Evolutionary conservation across 2,797 vertebrate genomes (phyloP), one percentile per base, ranked within the genome.

Genomic region (Gambelia wislizenii): DNA sequence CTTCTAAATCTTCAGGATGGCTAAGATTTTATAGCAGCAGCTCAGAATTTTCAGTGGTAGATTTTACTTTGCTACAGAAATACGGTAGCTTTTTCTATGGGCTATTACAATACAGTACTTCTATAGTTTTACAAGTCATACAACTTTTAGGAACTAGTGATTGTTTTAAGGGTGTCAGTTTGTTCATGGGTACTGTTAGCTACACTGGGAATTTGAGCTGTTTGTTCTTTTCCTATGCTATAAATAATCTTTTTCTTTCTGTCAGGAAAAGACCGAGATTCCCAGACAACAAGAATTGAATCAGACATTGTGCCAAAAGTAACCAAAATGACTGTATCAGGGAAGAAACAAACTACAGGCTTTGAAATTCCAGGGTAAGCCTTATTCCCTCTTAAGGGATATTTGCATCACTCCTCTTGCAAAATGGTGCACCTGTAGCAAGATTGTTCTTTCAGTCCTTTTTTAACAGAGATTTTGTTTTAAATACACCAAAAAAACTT

Each of bases 341-440:
- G 99, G 94, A 99, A 98, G 97, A 99, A 99, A 96, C 98, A 98
- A 87, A 98, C 98, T 87, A 98, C 99, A 98, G 99, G 99, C 95
- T 99, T 99, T 95, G 98, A 99, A 94, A 98, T 99, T 90, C 98
- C 98, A 92, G 97, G 98, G 99, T 99, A 98, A 96, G 95, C 75
- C 74, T 84, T 95, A 1, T 1, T 91, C 84, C 20, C 76, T 83
- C 78, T 86, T 67, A 93, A 91, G 86, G 85, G 95, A 94, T 90
- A 94, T 93, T 88, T 96, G 84, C 69, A 77, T 36, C 12, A 67
- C n/a, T 89, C 33, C 91, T 95, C 76, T 91, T 86, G 95, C 70
- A 87, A 81, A 49, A 89, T 95, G 89, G n/a, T 96, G 94, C 94
- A 82, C 94, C 87, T 95, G 94, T 96, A 92, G 89, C 92, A 93